Conservation (phyloP, 2,113 vertebrate species). For the Tricholaema leucomelas region DNA sequence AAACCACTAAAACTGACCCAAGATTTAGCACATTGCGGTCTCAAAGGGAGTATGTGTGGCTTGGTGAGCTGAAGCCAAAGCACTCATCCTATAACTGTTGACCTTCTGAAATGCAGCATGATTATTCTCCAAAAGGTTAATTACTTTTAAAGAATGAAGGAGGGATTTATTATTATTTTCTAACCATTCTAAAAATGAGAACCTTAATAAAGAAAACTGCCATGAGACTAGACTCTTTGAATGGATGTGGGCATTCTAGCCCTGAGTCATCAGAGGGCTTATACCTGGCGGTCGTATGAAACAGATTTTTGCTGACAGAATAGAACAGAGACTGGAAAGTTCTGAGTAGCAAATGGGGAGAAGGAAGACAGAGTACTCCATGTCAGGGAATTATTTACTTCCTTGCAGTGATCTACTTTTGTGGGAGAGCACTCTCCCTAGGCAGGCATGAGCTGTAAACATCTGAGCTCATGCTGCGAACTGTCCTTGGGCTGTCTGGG, state of each 20-base stretch:
- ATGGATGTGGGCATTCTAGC: neutral
- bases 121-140: neutral
- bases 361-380: neutral
- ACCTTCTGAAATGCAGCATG: conserved; percentile 2
- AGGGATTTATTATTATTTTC: neutral
- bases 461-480: no score
- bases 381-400: neutral
- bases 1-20: neutral
- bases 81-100: neutral
- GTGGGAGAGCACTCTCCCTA: no score
- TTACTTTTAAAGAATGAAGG: neutral
- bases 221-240: neutral
- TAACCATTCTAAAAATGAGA: neutral
- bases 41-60: neutral
- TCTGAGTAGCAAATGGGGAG: neutral
- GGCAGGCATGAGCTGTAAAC: no score
- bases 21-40: neutral
- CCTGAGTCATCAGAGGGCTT: neutral
- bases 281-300: neutral
- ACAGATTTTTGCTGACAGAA: neutral
- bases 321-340: neutral
- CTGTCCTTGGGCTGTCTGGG: no score
- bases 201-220: neutral
- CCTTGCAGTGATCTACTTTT: neutral
- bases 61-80: neutral